Percentiles rank a stretch among this genome's conserved stretches.
phyloP scores from a whole-genome alignment of 64 coral and sea anemone species.

The Montipora capricornis region DNA sequence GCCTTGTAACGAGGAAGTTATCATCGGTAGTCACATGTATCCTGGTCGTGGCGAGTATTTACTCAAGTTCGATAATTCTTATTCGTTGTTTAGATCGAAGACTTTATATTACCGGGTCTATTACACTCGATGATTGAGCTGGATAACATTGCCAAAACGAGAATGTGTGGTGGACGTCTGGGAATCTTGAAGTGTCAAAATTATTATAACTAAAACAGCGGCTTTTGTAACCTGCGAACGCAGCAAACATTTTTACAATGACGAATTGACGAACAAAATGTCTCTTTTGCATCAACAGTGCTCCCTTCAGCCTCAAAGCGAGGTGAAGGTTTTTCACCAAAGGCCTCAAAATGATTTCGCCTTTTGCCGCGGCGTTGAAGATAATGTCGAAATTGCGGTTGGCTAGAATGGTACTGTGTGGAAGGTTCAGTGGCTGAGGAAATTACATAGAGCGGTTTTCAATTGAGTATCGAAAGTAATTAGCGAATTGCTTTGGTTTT shows the following conservation, averaged over 20 bases:
- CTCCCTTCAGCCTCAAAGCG: too few species aligned
- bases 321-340: too few species aligned
- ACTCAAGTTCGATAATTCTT: conserved; percentile 99
- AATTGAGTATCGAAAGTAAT: too few species aligned
- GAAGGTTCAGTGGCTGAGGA: too few species aligned
- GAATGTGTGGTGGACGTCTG: background rate
- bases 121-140: conserved; percentile 85
- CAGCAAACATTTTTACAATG: too few species aligned
- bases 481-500: too few species aligned
- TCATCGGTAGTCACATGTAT: conserved; percentile 98
- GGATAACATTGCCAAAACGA: background rate
- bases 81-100: conserved; percentile 98
- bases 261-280: too few species aligned
- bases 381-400: too few species aligned
- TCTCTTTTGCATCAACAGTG: background rate
- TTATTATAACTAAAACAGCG: background rate
- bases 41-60: conserved; percentile 95
- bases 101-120: conserved; percentile 99
- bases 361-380: too few species aligned
- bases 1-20: conserved; percentile 98
- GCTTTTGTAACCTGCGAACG: background rate
- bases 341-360: too few species aligned
- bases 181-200: background rate
- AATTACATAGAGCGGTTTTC: too few species aligned
- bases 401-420: too few species aligned